Percentiles rank a stretch among this genome's conserved stretches.
Evolutionary conservation across 2,797 vertebrate genomes (phyloP).

Genomic region (Phrynocephalus vlangalii): DNA sequence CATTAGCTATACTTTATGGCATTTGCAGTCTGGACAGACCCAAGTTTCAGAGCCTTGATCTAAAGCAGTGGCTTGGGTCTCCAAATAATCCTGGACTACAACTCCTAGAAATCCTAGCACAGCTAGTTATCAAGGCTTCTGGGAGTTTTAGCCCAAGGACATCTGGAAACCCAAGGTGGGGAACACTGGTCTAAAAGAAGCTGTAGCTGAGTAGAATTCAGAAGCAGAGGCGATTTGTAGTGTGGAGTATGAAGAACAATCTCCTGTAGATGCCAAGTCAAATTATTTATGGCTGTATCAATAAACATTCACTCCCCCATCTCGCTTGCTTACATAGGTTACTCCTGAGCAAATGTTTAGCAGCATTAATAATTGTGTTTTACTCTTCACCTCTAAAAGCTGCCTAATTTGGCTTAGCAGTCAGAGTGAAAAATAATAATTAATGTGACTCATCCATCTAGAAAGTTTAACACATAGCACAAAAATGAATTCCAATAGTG

Average conservation of each 20-base stretch:
- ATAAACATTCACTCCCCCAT: not conserved
- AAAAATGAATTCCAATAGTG: conserved; percentile 33
- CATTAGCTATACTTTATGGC: too few species aligned
- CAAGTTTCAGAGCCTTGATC: too few species aligned
- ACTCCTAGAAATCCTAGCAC: not conserved
- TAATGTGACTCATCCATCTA: conserved; percentile 55
- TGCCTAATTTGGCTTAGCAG: conserved; percentile 64
- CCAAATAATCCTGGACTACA: not conserved
- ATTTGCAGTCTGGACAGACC: too few species aligned
- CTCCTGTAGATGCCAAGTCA: conserved; percentile 12
- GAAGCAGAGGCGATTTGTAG: not conserved
- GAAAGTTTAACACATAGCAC: conserved; percentile 54
- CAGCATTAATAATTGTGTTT: conserved; percentile 62
- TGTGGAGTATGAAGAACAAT: not conserved
- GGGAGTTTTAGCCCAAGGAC: not conserved
- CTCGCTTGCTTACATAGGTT: not conserved
- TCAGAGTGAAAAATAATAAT: conserved; percentile 60
- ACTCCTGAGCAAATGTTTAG: conserved; percentile 56
- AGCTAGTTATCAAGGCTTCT: not conserved
- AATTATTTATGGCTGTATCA: conserved; percentile 38
- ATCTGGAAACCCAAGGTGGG: too few species aligned
- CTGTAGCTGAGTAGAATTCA: not conserved
- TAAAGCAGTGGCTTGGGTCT: too few species aligned
- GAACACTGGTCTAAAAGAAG: not conserved
- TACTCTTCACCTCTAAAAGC: conserved; percentile 59